phyloP scores from a whole-genome alignment of 92 coral and sea anemone genomes.

The Bergia sp. region DNA sequence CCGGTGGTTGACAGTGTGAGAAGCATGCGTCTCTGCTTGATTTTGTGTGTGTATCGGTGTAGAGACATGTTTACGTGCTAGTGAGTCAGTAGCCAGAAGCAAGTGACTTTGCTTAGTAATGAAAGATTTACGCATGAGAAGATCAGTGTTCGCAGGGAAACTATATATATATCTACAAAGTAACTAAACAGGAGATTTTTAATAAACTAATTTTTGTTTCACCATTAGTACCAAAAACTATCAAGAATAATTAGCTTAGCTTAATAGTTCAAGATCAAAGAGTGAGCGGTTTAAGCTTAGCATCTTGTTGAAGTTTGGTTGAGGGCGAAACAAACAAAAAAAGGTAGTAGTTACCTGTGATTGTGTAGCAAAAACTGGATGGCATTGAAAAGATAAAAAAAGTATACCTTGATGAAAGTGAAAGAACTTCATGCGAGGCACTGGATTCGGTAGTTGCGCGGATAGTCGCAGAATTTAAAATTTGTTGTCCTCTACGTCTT shows the following conservation, averaged over 20 bases:
- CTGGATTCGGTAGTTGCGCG: not conserved
- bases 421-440: not conserved
- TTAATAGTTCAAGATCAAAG: not conserved
- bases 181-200: not conserved
- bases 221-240: not conserved
- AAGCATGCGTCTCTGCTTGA: too few relatives aligned
- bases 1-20: too few relatives aligned
- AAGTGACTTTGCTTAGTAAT: too few relatives aligned
- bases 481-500: not conserved
- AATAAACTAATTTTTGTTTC: not conserved
- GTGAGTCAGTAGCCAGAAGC: too few relatives aligned
- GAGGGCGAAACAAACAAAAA: conserved; percentile 26
- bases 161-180: not conserved
- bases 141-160: not conserved
- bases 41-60: too few relatives aligned
- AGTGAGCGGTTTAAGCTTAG: not conserved
- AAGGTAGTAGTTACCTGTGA: conserved; percentile 17
- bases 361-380: conserved; percentile 12
- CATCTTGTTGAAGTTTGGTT: conserved; percentile 31
- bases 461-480: not conserved
- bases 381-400: conserved; percentile 22
- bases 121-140: too few relatives aligned
- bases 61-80: too few relatives aligned
- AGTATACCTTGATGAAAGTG: not conserved
- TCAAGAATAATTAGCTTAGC: conserved; percentile 21